Percentiles rank a stretch among this genome's conserved stretches.
Evolutionary conservation across 2,888 invertebrate genomes (phyloP).

Genomic region (Barypeithes pellucidus): DNA sequence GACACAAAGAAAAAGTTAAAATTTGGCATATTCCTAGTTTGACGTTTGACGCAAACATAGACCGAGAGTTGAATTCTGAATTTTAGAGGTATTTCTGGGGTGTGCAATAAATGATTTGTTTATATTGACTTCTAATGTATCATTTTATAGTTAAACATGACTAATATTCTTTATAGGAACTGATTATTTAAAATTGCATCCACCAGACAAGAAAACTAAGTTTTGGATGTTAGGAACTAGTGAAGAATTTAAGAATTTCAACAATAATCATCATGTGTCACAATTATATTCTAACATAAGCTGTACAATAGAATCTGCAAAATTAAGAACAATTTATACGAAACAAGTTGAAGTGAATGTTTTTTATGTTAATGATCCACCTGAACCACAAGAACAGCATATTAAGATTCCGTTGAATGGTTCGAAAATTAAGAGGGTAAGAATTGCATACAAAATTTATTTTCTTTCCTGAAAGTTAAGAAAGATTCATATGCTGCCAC

Average conservation of each 20-base stretch:
- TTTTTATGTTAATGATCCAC: slow-evolving; percentile 72
- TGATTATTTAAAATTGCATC: slow-evolving; percentile 9
- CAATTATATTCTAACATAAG: slow-evolving; percentile 8
- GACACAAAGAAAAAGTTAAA: too few species aligned
- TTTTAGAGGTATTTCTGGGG: too few species aligned
- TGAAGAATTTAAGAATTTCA: not conserved
- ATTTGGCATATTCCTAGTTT: too few species aligned
- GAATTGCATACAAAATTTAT: slow-evolving; percentile 36
- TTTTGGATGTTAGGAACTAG: slow-evolving; percentile 12
- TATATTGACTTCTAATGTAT: too few species aligned
- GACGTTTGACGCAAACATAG: too few species aligned
- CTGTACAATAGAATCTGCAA: not conserved
- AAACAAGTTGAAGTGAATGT: slow-evolving; percentile 68
- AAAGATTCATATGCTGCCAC: too few species aligned
- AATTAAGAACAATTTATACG: slow-evolving; percentile 58
- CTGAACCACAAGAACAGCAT: slow-evolving; percentile 66
- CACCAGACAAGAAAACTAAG: not conserved
- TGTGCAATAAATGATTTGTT: too few species aligned
- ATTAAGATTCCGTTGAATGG: slow-evolving; percentile 66
- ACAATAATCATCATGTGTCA: not conserved
- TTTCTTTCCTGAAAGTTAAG: too few species aligned
- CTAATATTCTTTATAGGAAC: not conserved
- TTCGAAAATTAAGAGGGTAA: slow-evolving; percentile 62
- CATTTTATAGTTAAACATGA: not conserved
- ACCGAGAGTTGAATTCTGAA: too few species aligned